A percentile compares a stretch with the other conserved stretches of the same genome.
These are phyloP conservation scores for Takifugu ocellatus DNA, from an alignment of 2,797 vertebrate genomes.

Conservation along the genomic window DNA sequence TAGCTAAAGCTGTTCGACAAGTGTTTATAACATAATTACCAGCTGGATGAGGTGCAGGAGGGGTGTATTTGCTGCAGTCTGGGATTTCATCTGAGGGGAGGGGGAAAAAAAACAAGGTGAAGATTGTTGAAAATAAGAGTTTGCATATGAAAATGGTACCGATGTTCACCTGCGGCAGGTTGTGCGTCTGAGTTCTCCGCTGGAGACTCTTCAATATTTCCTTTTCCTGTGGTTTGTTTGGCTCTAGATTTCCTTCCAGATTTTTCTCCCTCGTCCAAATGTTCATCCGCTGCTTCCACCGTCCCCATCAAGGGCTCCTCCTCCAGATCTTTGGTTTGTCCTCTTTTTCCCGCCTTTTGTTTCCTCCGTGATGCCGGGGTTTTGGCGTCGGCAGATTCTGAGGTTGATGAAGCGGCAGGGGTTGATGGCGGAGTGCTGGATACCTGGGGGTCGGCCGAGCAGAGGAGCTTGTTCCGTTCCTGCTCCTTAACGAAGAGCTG, in stretches of 20 bases:
- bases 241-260: constrained; percentile 7
- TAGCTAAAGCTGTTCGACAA: not conserved
- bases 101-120: not conserved
- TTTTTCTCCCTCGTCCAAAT: not conserved
- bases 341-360: constrained; percentile 15
- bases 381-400: not conserved
- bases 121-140: not conserved
- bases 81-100: constrained; percentile 41
- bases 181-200: constrained; percentile 7
- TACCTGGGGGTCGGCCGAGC: constrained; percentile 35
- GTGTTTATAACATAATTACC: too few species aligned
- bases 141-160: constrained; percentile 12
- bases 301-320: not conserved
- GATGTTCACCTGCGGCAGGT: constrained; percentile 45
- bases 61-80: constrained; percentile 13
- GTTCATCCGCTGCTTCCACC: not conserved
- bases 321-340: constrained; percentile 9
- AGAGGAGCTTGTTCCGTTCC: constrained; percentile 82
- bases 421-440: not conserved
- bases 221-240: not conserved
- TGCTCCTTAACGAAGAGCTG: constrained; percentile 86
- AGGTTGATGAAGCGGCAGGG: not conserved
- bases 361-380: constrained; percentile 12
- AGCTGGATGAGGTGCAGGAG: not conserved
- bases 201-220: constrained; percentile 8